These are phyloP conservation scores for Achatina immaculata DNA, from an alignment of 1,140 invertebrate genomes.

Conservation along the genomic window DNA sequence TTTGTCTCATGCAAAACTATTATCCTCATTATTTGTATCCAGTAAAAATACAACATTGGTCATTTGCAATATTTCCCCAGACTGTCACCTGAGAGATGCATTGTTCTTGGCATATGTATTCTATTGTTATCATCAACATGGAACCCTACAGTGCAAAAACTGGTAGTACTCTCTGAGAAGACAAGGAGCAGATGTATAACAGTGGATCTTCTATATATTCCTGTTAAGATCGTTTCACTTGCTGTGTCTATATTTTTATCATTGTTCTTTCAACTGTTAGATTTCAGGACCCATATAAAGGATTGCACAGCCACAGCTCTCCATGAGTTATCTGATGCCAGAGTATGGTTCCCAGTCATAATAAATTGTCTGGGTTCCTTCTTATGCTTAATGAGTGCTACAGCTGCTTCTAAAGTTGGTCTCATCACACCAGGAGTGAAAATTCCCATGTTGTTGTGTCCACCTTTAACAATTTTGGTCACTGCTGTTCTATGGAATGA, in stretches of 20 bases:
- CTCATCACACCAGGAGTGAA: slow-evolving; percentile 38
- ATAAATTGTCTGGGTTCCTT: slow-evolving; percentile 32
- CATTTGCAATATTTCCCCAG: background rate
- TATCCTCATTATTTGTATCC: too few species aligned
- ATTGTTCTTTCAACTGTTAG: slow-evolving; percentile 41
- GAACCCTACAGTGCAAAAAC: slow-evolving; percentile 39
- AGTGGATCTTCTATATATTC: slow-evolving; percentile 35
- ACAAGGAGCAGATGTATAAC: background rate
- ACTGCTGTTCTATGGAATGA: slow-evolving; percentile 44
- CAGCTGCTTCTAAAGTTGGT: slow-evolving; percentile 37
- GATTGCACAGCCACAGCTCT: slow-evolving; percentile 25
- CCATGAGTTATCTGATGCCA: slow-evolving; percentile 14
- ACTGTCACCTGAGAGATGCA: slow-evolving; percentile 24
- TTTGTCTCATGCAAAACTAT: too few species aligned
- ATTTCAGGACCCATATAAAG: slow-evolving; percentile 29
- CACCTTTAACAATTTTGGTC: slow-evolving; percentile 14
- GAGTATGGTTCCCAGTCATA: slow-evolving; percentile 39
- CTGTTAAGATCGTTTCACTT: slow-evolving; percentile 30
- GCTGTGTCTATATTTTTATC: slow-evolving; percentile 32
- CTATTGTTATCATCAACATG: slow-evolving; percentile 42
- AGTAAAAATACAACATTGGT: too few species aligned
- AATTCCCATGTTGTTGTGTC: slow-evolving; percentile 42
- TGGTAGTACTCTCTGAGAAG: slow-evolving; percentile 5
- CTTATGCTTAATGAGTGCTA: slow-evolving; percentile 26
- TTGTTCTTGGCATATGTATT: slow-evolving; percentile 35